Evolutionary conservation across 2,888 invertebrate species (phyloP).

Genomic region (Spisula subtruncata): DNA sequence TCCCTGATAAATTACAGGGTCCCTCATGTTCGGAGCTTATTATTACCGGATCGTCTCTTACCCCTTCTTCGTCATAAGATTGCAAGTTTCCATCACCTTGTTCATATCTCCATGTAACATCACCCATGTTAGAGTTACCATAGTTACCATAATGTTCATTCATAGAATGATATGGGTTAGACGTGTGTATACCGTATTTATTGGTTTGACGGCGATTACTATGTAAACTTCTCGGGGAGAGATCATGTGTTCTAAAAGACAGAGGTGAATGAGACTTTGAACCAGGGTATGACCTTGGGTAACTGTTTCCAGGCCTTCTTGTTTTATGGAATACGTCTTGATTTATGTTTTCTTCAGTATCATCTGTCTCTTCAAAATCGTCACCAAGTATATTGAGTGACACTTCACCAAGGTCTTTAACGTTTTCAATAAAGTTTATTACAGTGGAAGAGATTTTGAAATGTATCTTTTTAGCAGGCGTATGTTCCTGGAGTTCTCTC

Average conservation of each 20-base stretch:
- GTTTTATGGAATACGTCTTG: background rate
- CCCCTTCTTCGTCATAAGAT: slow-evolving; percentile 32
- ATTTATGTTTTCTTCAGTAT: background rate
- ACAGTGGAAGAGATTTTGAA: slow-evolving; percentile 50
- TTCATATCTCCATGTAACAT: background rate
- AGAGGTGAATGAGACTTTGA: slow-evolving; percentile 18
- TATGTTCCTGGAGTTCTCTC: slow-evolving; percentile 42
- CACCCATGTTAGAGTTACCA: background rate
- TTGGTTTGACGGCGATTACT: slow-evolving; percentile 21
- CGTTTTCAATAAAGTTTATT: slow-evolving; percentile 59
- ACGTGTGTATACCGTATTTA: slow-evolving; percentile 55
- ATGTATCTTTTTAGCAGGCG: slow-evolving; percentile 43
- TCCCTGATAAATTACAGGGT: slow-evolving; percentile 64
- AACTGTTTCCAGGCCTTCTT: background rate
- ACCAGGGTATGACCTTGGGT: background rate
- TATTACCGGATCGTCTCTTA: slow-evolving; percentile 44
- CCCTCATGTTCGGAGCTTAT: slow-evolving; percentile 58
- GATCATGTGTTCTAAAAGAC: slow-evolving; percentile 31
- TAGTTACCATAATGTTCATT: slow-evolving; percentile 40
- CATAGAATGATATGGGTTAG: slow-evolving; percentile 48
- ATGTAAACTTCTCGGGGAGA: slow-evolving; percentile 13
- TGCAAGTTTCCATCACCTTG: background rate
- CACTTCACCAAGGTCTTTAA: slow-evolving; percentile 62
- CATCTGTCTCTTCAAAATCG: slow-evolving; percentile 16
- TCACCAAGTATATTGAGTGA: slow-evolving; percentile 40